Percentiles rank a stretch among this genome's conserved stretches.
phyloP scores from a whole-genome alignment of 2,113 vertebrate species.

The Apeltes quadracus region DNA sequence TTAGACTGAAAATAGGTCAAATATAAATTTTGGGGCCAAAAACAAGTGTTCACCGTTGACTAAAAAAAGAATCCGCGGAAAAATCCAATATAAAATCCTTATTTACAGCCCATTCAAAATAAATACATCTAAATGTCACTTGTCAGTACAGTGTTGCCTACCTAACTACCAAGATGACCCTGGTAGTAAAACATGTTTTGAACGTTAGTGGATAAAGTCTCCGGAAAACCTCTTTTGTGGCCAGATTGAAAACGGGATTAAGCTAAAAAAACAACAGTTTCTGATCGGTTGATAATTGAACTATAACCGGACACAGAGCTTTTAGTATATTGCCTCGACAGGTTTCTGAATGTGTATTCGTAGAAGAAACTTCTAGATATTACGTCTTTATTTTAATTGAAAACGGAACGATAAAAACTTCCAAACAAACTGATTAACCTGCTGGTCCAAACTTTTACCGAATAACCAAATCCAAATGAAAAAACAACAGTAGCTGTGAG shows the following conservation, averaged over 20 bases:
- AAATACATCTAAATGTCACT: not conserved
- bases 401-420: not conserved
- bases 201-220: not conserved
- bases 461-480: not conserved
- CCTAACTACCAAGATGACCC: not conserved
- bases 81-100: not conserved
- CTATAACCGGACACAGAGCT: not conserved
- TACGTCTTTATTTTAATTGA: not conserved
- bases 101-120: too few species aligned
- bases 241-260: not conserved
- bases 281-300: not conserved
- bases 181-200: not conserved
- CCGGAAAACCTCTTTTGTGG: not conserved
- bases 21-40: not conserved
- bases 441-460: constrained; percentile 8
- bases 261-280: not conserved
- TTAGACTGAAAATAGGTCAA: not conserved
- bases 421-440: not conserved
- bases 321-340: not conserved
- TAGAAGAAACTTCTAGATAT: not conserved
- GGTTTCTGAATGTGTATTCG: not conserved
- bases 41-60: not conserved
- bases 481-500: constrained; percentile 41
- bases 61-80: not conserved
- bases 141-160: not conserved